Percentiles rank a stretch among this genome's conserved stretches.
phyloP scores from a whole-genome alignment of 2,113 vertebrate genomes.

The Dromiciops gliroides region DNA sequence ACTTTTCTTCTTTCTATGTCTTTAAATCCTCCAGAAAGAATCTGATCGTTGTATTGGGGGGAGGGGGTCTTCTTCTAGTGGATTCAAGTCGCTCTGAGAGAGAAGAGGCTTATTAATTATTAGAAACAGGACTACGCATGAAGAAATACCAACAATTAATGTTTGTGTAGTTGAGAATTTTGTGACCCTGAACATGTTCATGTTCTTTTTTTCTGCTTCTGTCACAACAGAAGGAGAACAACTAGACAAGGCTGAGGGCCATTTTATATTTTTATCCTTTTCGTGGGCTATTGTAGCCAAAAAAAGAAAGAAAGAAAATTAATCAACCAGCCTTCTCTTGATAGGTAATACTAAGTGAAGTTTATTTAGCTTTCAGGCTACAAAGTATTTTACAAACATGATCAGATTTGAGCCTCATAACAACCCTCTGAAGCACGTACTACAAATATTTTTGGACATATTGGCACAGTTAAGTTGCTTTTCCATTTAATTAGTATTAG shows the following conservation, averaged over 20 bases:
- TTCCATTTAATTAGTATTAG: not conserved
- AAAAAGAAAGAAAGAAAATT: not conserved
- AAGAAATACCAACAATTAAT: not conserved
- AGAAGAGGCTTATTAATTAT: not conserved
- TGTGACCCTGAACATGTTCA: not conserved
- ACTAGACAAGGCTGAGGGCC: not conserved
- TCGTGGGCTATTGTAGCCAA: not conserved
- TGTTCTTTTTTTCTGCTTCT: not conserved
- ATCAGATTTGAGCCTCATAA: not conserved
- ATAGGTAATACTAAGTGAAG: not conserved
- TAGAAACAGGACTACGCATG: not conserved
- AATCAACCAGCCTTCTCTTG: not conserved
- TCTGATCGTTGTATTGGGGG: not conserved
- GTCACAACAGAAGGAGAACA: not conserved
- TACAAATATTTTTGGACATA: no score
- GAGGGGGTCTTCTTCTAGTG: not conserved
- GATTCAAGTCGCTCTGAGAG: not conserved
- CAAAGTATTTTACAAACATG: not conserved
- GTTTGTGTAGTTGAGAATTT: not conserved
- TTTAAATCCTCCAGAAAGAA: not conserved
- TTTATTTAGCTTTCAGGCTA: not conserved
- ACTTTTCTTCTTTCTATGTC: not conserved
- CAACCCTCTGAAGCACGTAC: not conserved
- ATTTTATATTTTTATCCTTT: not conserved
- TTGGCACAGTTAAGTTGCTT: not conserved